Base-by-base conservation (phyloP, 1,140 invertebrate species). In the Ips nitidus region DNA sequence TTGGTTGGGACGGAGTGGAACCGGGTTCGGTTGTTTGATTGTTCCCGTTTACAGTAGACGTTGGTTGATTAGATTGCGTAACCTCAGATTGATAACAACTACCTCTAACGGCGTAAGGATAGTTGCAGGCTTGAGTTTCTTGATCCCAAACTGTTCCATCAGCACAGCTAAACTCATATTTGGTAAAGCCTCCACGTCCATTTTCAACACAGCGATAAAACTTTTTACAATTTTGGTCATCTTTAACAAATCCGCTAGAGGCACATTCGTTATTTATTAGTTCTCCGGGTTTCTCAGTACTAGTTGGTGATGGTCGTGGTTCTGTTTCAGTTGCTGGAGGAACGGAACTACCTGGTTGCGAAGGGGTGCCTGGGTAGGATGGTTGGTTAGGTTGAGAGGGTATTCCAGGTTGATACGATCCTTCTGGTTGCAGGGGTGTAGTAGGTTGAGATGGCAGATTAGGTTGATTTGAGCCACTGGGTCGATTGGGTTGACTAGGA, bases 201-300 rank as follows among this genome's bases (percentile, higher is more conserved):
- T 86, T 79, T 52, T 82, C 75, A 0, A 89, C 85, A 77, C 89
- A 91, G 79, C 90, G 85, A 76, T 92, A 92, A 78, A 93, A 93
- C 78, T 90, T 90, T 71, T 82, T 86, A 75, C 92, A 94, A 76
- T 93, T 85, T 72, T 83, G 80, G 52, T 81, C 83, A 81, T 91
- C 86, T 41, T 85, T 84, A 71, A 89, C 82, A 80, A 90, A 92
- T 73, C 90, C 91, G 81, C 90, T 88, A 59, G 77, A 61, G 57
- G 55, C 75, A 72, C 86, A 87, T 47, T 67, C 59, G 36, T 55
- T 56, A 52, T 73, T 67, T 38, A 37, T 42, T 22, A 74, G 60
- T 61, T 69, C 39, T 50, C 72, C 72, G 57, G 67, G 71, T 52
- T 55, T 43, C 1, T 69, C 60, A 47, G 67, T 69, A 22, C 6